Base-by-base conservation (phyloP, 2,888 invertebrate genomes). In the Penaeus monodon region DNA sequence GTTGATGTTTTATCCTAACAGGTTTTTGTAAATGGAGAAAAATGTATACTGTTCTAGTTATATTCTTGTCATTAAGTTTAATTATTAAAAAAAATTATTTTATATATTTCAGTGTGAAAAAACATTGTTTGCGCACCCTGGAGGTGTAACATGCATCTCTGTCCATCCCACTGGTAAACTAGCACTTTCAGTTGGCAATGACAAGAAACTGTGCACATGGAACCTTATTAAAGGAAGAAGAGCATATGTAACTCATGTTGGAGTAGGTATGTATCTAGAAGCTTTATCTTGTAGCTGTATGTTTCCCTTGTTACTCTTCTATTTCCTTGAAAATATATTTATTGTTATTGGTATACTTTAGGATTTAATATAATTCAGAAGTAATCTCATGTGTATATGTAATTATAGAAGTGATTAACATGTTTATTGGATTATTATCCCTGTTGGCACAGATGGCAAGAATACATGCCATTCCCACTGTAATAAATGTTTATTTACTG, bases 81-180 rank as follows among this genome's bases (percentile, higher is more conserved):
- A 27, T n/a, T 24, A 27, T 76, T 74, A 76, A 29, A 14, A 14
- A 78, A 17, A 49, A 24, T 22, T 27, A 49, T 24, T 73, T 24
- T 49, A 70, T 22, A 49, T 57, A 81, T 88, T 83, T 33, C 95
- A 96, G 92, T 93, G 96, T 87, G 96, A 97, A 91, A 97, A 97
- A 91, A 93, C 93, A 8, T 91, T 94, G 57, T 91, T 95, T 91
- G 96, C 97, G 17, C 98, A 99, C 93, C 95, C 95, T 93, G 97
- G 94, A 90, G 94, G 95, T 8, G 91, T 91, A 84, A 95, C 95
- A 87, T 94, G 95, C 90, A 93, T 98, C 84, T 95, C 96, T 81
- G 94, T 98, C 79, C 98, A 99, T 93, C 96, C 97, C 2, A 95
- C 95, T 91, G 97, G 97, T 24, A 98, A 97, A 93, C 91, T 98